Conservation (phyloP, 2,888 invertebrate species). For the Zootermopsis nevadensis region DNA sequence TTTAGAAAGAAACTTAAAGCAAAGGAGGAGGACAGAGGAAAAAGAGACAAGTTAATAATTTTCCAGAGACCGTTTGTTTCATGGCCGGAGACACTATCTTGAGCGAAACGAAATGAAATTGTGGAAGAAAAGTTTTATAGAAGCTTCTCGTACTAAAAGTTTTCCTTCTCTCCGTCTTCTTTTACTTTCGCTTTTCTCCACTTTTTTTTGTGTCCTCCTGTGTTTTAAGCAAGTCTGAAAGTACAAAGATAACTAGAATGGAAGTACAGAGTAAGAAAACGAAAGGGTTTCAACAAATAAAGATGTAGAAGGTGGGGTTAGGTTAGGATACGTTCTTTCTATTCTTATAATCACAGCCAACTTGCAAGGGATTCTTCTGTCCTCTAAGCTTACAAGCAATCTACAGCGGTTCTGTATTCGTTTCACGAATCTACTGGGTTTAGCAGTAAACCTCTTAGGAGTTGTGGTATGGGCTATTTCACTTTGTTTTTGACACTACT, state of each 20-base stretch:
- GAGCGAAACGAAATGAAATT: constrained; percentile 47
- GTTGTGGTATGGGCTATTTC: neutral
- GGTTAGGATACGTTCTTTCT: too few relatives aligned
- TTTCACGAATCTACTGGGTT: neutral
- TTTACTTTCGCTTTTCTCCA: neutral
- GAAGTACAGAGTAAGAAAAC: neutral
- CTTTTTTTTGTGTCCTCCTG: neutral
- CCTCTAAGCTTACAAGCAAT: neutral
- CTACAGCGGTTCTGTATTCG: neutral
- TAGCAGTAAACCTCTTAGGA: neutral
- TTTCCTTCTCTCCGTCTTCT: neutral
- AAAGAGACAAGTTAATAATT: constrained; percentile 39
- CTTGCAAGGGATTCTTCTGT: neutral
- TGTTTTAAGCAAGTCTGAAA: constrained; percentile 29
- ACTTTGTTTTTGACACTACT: neutral
- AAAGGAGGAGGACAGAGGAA: neutral
- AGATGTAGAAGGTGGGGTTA: neutral
- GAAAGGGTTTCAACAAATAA: constrained; percentile 10
- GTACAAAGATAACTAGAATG: constrained; percentile 25
- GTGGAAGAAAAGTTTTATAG: constrained; percentile 40
- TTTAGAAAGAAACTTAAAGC: neutral
- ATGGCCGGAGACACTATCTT: constrained; percentile 45
- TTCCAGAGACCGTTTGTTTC: constrained; percentile 44
- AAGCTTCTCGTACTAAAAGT: constrained; percentile 16
- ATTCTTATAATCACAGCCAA: constrained; percentile 5